These are phyloP conservation scores for Rhopalosiphum maidis DNA, from an alignment of 1,140 invertebrate species.

Conservation along the genomic window DNA sequence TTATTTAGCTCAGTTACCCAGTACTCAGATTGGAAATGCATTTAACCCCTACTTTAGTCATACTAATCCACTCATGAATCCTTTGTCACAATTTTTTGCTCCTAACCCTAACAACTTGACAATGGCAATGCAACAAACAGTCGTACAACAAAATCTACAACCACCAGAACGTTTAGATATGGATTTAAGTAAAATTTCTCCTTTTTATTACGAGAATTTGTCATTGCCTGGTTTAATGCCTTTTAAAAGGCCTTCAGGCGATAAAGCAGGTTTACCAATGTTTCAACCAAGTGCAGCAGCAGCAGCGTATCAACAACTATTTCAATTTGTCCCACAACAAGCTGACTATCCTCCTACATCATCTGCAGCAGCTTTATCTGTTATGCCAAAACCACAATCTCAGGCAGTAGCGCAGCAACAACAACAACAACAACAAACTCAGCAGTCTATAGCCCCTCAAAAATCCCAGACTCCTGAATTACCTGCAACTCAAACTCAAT, in stretches of 20 bases:
- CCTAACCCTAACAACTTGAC: slow-evolving; percentile 79
- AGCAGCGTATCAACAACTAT: slow-evolving; percentile 49
- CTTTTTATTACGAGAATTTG: slow-evolving; percentile 48
- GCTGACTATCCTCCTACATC: slow-evolving; percentile 36
- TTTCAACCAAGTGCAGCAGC: slow-evolving; percentile 54
- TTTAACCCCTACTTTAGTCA: slow-evolving; percentile 88
- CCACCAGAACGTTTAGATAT: slow-evolving; percentile 29
- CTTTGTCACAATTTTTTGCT: slow-evolving; percentile 76
- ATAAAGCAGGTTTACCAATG: slow-evolving; percentile 54
- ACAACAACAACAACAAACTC: slow-evolving; percentile 46
- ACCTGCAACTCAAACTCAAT: slow-evolving; percentile 31
- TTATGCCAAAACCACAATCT: slow-evolving; percentile 34
- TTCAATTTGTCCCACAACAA: slow-evolving; percentile 47
- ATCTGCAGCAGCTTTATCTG: slow-evolving; percentile 33
- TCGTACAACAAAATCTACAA: slow-evolving; percentile 79
- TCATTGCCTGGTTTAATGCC: slow-evolving; percentile 43
- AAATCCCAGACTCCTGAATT: slow-evolving; percentile 49
- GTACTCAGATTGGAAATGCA: slow-evolving; percentile 78
- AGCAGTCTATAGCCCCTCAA: slow-evolving; percentile 43
- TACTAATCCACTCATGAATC: slow-evolving; percentile 77
- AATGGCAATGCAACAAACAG: slow-evolving; percentile 80
- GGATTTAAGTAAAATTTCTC: slow-evolving; percentile 45
- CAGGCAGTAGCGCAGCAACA: slow-evolving; percentile 5
- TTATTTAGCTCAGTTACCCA: slow-evolving; percentile 45
- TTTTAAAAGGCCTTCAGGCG: slow-evolving; percentile 42